These are phyloP conservation scores for Trichonephila clavata DNA, from an alignment of 1,140 invertebrate genomes.

Conservation along the genomic window DNA sequence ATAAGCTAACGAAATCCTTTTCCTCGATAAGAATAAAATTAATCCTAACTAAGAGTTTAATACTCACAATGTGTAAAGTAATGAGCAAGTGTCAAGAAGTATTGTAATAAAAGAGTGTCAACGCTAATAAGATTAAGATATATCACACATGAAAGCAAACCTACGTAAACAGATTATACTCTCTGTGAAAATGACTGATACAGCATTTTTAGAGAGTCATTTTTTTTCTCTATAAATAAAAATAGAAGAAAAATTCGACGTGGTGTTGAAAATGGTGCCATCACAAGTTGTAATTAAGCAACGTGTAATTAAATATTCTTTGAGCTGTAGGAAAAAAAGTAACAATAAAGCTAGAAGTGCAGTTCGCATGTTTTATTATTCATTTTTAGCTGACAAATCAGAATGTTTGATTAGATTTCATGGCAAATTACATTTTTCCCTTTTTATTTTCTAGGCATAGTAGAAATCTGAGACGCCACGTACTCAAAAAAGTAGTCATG, in stretches of 20 bases:
- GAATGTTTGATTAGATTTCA: no score
- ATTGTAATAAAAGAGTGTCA: not conserved
- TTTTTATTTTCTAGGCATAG: no score
- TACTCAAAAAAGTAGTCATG: no score
- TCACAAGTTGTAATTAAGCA: not conserved
- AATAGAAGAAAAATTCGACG: no score
- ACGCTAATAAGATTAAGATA: conserved; percentile 2
- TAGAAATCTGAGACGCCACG: no score
- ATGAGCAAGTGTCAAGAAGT: not conserved
- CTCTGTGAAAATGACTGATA: not conserved
- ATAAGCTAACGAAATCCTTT: not conserved
- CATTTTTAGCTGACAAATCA: no score
- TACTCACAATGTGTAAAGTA: not conserved
- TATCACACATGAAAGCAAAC: not conserved
- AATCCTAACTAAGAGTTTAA: not conserved
- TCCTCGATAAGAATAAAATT: not conserved
- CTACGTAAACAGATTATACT: not conserved
- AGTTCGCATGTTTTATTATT: no score
- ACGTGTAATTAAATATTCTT: not conserved
- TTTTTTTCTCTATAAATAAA: no score
- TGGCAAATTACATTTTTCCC: no score
- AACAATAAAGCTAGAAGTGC: no score
- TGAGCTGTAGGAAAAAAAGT: no score
- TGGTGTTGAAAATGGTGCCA: not conserved
- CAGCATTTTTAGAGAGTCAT: no score